Evolutionary conservation across 2,888 invertebrate species (phyloP).

Genomic region (Lamellibrachia satsuma): DNA sequence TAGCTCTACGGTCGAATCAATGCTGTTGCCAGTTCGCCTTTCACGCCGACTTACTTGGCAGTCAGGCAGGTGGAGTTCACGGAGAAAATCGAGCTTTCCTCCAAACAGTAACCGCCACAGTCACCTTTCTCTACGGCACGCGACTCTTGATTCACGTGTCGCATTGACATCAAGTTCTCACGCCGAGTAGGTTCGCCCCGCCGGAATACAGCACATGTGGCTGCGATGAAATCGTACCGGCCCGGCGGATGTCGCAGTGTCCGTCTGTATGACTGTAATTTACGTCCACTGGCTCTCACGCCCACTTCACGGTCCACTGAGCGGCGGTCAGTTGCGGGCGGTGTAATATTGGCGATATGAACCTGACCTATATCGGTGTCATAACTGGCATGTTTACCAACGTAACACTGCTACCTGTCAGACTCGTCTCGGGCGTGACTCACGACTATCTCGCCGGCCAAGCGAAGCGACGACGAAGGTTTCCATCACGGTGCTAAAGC

Average conservation of each 20-base stretch:
- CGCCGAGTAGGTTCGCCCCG: neutral
- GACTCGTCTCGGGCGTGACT: neutral
- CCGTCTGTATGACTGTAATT: neutral
- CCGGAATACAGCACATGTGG: neutral
- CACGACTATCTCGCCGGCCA: neutral
- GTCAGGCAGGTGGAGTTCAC: neutral
- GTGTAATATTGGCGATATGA: neutral
- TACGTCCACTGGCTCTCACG: neutral
- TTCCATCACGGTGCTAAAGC: neutral
- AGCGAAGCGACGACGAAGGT: neutral
- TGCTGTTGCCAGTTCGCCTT: neutral
- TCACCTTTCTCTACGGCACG: neutral
- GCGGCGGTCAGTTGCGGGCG: neutral
- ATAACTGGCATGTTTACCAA: neutral
- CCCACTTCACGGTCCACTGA: neutral
- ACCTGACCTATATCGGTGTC: neutral
- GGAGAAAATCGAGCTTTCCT: neutral
- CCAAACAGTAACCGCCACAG: neutral
- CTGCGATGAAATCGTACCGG: neutral
- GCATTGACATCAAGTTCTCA: neutral
- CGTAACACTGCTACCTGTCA: neutral
- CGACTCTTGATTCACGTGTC: neutral
- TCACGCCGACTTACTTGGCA: neutral
- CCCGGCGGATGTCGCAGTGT: neutral
- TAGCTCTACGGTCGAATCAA: neutral